A percentile compares a stretch with the other conserved stretches of the same genome.
These are phyloP conservation scores for Xylota sylvarum DNA, from an alignment of 2,888 invertebrate species.

Conservation along the genomic window DNA sequence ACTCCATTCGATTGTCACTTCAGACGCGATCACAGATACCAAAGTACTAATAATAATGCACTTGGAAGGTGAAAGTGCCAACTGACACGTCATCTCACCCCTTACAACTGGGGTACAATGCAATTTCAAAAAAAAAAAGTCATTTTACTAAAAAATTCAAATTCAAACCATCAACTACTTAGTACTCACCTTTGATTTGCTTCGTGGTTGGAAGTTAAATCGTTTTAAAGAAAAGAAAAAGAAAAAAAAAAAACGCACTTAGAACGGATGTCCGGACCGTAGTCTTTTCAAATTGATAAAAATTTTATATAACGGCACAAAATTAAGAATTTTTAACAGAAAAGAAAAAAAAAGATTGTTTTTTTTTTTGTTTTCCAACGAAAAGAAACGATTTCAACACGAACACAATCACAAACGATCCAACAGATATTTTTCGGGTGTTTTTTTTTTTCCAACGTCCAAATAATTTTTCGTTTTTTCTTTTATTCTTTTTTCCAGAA, in stretches of 20 bases:
- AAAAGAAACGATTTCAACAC: constrained; percentile 45
- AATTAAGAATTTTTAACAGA: constrained; percentile 41
- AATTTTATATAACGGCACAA: constrained; percentile 29
- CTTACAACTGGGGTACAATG: background rate
- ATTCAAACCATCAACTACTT: background rate
- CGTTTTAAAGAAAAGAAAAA: background rate
- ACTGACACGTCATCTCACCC: background rate
- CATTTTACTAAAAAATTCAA: background rate
- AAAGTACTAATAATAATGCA: too few relatives aligned
- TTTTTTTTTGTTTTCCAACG: constrained; percentile 4
- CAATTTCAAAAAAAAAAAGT: background rate
- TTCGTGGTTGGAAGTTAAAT: constrained; percentile 1
- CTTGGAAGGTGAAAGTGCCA: too few relatives aligned
- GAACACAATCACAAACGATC: constrained; percentile 55
- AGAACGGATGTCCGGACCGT: constrained; percentile 1
- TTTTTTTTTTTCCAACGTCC: constrained; percentile 38
- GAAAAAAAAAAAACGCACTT: background rate
- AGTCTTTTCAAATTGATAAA: constrained; percentile 24
- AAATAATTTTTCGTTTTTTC: constrained; percentile 46
- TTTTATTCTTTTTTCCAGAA: constrained; percentile 43
- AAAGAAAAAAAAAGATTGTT: constrained; percentile 15
- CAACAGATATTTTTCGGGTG: constrained; percentile 35
- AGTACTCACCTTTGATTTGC: constrained; percentile 17
- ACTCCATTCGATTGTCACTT: too few relatives aligned
- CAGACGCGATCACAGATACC: too few relatives aligned